Evolutionary conservation across 2,888 invertebrate genomes (phyloP).

Genomic region (Fragum sueziense): DNA sequence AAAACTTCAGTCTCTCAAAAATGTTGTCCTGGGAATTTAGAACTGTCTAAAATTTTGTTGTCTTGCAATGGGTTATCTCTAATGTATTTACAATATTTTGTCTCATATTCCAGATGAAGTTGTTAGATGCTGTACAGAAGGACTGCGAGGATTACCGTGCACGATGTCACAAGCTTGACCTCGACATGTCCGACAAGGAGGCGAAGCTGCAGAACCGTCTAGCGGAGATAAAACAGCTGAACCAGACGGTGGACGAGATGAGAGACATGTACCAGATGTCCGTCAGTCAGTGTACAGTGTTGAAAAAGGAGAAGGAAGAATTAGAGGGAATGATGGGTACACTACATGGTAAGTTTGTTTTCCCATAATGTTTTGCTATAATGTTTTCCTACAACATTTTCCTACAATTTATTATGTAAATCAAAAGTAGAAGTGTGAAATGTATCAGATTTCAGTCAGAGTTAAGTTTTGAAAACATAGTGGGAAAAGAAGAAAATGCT

Average conservation of each 20-base stretch:
- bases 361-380: too few relatives aligned
- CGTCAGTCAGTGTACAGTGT: constrained; percentile 41
- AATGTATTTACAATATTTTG: neutral
- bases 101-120: constrained; percentile 50
- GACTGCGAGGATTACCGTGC: constrained; percentile 61
- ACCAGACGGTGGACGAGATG: constrained; percentile 47
- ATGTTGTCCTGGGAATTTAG: too few relatives aligned
- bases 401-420: too few relatives aligned
- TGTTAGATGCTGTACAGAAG: constrained; percentile 59
- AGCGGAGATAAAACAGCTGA: constrained; percentile 38
- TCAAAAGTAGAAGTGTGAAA: too few relatives aligned
- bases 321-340: constrained; percentile 60
- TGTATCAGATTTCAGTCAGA: too few relatives aligned
- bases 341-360: constrained; percentile 48
- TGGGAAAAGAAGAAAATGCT: neutral
- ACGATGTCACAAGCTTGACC: constrained; percentile 57
- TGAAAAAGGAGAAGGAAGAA: constrained; percentile 64
- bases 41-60: too few relatives aligned
- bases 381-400: too few relatives aligned
- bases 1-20: too few relatives aligned
- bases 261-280: constrained; percentile 53
- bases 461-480: neutral
- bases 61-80: too few relatives aligned
- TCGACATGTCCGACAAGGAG: constrained; percentile 57
- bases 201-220: constrained; percentile 50